These are phyloP conservation scores for Lophotis ruficrista DNA, from an alignment of 2,113 vertebrate genomes.

Conservation along the genomic window DNA sequence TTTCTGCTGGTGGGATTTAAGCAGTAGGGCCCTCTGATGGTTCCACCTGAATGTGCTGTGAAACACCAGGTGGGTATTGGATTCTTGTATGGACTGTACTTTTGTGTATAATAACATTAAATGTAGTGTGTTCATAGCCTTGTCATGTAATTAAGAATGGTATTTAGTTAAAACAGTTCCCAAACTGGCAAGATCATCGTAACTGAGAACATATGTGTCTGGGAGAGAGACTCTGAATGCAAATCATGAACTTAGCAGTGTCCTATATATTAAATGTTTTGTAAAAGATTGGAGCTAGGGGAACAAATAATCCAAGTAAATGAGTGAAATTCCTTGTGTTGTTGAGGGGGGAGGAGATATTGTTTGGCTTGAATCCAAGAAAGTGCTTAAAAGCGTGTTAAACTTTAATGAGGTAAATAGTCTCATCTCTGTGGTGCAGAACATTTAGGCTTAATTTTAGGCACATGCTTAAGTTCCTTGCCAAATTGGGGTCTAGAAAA, in stretches of 20 bases:
- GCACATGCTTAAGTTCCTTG: slow-evolving; percentile 56
- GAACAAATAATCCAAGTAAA: slow-evolving; percentile 18
- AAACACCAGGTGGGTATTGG: neutral
- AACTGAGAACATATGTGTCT: neutral
- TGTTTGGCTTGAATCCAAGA: slow-evolving; percentile 25
- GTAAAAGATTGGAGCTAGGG: neutral
- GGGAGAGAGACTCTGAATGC: neutral
- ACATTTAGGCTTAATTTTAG: slow-evolving; percentile 56
- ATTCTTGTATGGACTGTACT: neutral
- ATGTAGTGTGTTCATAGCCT: neutral
- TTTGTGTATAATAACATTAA: neutral
- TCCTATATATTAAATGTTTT: neutral
- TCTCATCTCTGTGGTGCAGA: slow-evolving; percentile 52
- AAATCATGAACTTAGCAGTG: neutral
- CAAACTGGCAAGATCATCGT: neutral
- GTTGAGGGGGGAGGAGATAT: neutral
- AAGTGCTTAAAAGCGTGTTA: slow-evolving; percentile 52
- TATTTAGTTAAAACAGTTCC: neutral
- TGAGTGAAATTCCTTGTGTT: slow-evolving; percentile 7
- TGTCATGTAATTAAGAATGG: neutral
- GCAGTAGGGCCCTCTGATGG: neutral
- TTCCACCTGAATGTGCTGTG: neutral
- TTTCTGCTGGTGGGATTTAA: neutral
- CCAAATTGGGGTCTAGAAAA: slow-evolving; percentile 61
- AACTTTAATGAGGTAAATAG: slow-evolving; percentile 63